Evolutionary conservation across 35 echinoderm and acorn worm genomes (phyloP).

Genomic region (Acanthaster planci): DNA sequence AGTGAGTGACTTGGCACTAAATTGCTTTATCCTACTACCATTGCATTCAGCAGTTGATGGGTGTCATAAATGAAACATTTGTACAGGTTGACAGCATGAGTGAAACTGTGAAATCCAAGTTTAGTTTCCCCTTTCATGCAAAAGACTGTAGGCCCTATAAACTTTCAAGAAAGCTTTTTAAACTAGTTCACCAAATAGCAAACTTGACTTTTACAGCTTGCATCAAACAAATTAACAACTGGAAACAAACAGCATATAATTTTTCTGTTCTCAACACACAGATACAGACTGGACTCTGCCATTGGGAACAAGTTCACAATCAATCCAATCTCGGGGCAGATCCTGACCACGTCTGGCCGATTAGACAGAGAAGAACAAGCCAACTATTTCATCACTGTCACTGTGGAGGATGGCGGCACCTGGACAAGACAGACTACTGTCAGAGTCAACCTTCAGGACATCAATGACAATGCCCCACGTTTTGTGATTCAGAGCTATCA

Average conservation of each 20-base stretch:
- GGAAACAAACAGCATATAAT: neutral
- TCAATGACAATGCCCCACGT: constrained; percentile 83
- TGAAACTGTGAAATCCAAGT: too few relatives aligned
- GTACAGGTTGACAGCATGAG: too few relatives aligned
- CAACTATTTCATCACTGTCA: constrained; percentile 70
- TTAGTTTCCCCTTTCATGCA: too few relatives aligned
- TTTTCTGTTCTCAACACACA: constrained; percentile 40
- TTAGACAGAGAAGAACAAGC: constrained; percentile 76
- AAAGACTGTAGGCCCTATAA: too few relatives aligned
- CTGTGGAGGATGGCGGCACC: constrained; percentile 59
- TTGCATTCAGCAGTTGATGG: too few relatives aligned
- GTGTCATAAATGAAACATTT: too few relatives aligned
- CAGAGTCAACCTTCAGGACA: constrained; percentile 58
- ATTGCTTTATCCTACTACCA: too few relatives aligned
- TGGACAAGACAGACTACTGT: constrained; percentile 57
- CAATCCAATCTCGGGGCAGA: constrained; percentile 71
- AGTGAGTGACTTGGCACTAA: too few relatives aligned
- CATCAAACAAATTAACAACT: neutral
- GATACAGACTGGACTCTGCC: constrained; percentile 79
- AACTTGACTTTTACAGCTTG: too few relatives aligned
- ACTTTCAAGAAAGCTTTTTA: too few relatives aligned
- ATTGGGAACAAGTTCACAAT: constrained; percentile 89
- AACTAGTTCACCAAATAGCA: too few relatives aligned
- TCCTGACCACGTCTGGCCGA: constrained; percentile 67
- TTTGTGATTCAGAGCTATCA: constrained; percentile 47